phyloP scores from a whole-genome alignment of 2,797 vertebrate genomes.

The Taenioides sp. region DNA sequence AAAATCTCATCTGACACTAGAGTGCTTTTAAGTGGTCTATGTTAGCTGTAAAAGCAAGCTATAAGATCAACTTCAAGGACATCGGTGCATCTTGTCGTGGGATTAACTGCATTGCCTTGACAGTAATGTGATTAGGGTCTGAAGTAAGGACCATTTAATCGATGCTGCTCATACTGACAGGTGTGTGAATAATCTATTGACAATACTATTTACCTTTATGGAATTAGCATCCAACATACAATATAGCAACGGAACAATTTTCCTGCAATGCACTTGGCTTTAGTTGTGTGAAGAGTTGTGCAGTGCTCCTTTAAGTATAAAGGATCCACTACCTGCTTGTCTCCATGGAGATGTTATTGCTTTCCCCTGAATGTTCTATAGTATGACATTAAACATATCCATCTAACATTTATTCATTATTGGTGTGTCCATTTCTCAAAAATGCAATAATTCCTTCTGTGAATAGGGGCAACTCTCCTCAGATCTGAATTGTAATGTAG shows the following conservation, averaged over 20 bases:
- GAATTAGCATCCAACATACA: not conserved
- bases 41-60: conserved; percentile 14
- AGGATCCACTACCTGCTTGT: too few relatives aligned
- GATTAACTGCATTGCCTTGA: conserved; percentile 57
- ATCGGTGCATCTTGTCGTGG: conserved; percentile 34
- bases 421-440: too few relatives aligned
- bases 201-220: not conserved
- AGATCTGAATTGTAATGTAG: too few relatives aligned
- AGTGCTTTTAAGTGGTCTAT: not conserved
- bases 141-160: conserved; percentile 55
- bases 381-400: too few relatives aligned
- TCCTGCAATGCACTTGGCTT: not conserved
- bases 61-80: conserved; percentile 29
- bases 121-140: conserved; percentile 70
- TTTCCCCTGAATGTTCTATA: not conserved
- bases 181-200: conserved; percentile 11
- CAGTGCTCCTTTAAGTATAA: not conserved
- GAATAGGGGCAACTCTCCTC: too few relatives aligned
- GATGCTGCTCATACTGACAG: conserved; percentile 39
- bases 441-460: too few relatives aligned
- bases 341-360: too few relatives aligned
- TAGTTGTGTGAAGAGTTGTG: not conserved
- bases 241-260: not conserved
- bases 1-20: not conserved
- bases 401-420: too few relatives aligned